Evolutionary conservation across 2,113 vertebrate species (phyloP).

Genomic region (Phalacrocorax brasilianus): DNA sequence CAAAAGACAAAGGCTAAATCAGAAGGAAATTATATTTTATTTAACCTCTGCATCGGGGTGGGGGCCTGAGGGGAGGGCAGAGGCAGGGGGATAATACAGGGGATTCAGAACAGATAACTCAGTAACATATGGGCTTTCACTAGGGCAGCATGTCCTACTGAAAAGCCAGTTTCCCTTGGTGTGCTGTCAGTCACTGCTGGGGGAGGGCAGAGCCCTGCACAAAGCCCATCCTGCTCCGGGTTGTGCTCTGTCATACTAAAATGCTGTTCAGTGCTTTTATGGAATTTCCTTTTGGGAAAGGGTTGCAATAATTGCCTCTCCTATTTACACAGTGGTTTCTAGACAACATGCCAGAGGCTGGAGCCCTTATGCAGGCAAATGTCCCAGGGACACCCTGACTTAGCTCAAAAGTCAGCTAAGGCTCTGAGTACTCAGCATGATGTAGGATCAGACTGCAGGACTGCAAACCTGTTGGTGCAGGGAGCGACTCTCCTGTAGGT

Average conservation of each 20-base stretch:
- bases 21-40: constrained; percentile 72
- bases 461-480: background rate
- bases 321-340: background rate
- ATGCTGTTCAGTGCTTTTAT: background rate
- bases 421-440: accelerated
- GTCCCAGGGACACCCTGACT: background rate
- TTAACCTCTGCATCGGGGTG: constrained; percentile 50
- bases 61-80: background rate
- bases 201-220: background rate
- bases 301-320: background rate
- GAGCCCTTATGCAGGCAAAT: background rate
- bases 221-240: background rate
- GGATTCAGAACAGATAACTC: constrained; percentile 52
- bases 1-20: constrained; percentile 68
- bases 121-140: constrained; percentile 56
- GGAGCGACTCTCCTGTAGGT: background rate
- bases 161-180: background rate
- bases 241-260: background rate
- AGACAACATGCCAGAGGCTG: background rate
- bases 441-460: background rate
- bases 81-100: background rate
- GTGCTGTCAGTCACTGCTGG: background rate
- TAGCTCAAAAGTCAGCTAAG: background rate
- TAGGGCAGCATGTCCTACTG: background rate
- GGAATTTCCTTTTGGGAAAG: constrained; percentile 30